phyloP scores from a whole-genome alignment of 2,888 invertebrate species.

The Nomada ferruginata region DNA sequence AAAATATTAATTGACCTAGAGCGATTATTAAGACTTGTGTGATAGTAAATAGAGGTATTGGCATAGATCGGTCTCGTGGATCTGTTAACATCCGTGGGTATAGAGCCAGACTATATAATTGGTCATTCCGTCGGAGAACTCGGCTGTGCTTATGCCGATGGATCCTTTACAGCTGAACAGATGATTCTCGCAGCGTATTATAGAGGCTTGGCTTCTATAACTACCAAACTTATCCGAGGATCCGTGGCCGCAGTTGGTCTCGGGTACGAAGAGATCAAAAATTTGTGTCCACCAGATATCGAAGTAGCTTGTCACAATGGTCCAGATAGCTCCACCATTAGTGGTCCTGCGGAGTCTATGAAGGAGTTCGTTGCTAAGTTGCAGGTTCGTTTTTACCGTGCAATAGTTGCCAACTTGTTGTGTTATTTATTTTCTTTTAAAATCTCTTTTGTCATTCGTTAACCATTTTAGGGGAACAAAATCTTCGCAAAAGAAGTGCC shows the following conservation, averaged over 20 bases:
- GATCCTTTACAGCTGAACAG: constrained; percentile 89
- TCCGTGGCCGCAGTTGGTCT: constrained; percentile 95
- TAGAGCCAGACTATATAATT: constrained; percentile 89
- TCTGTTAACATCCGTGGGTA: constrained; percentile 86
- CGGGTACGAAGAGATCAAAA: constrained; percentile 86
- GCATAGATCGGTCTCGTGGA: constrained; percentile 88
- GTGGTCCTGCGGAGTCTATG: constrained; percentile 91
- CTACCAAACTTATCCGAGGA: constrained; percentile 86
- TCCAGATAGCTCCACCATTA: constrained; percentile 94
- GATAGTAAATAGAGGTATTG: not conserved
- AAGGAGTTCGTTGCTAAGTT: constrained; percentile 88
- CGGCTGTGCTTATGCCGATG: constrained; percentile 98
- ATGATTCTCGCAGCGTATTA: constrained; percentile 79
- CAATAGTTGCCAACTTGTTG: no score
- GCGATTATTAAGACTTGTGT: not conserved
- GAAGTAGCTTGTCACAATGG: constrained; percentile 96
- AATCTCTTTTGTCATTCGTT: not conserved
- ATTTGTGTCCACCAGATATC: constrained; percentile 90
- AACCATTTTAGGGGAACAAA: constrained; percentile 86
- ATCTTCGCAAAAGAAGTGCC: constrained; percentile 94
- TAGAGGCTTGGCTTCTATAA: constrained; percentile 77
- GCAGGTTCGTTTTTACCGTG: constrained; percentile 66
- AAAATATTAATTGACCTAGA: constrained; percentile 28
- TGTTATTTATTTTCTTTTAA: not conserved
- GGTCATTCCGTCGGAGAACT: constrained; percentile 98